A percentile compares a stretch with the other conserved stretches of the same genome.
These are phyloP conservation scores for Macroglossus sobrinus DNA, from an alignment of 2,113 vertebrate species.

Conservation along the genomic window DNA sequence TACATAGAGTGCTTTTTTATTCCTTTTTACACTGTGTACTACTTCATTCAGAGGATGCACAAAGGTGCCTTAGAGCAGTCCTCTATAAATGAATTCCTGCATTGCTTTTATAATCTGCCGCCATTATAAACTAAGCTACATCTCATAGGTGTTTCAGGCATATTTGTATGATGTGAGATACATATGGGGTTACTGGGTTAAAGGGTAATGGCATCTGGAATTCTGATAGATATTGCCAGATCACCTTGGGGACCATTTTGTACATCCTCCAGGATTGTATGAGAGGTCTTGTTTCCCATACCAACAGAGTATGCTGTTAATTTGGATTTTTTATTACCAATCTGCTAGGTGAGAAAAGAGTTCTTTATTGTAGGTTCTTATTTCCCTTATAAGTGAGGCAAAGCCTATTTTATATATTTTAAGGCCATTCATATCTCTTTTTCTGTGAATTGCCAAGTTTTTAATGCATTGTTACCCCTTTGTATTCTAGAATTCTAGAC, in stretches of 20 bases:
- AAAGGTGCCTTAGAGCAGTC: background rate
- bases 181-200: background rate
- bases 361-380: background rate
- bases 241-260: background rate
- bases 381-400: background rate
- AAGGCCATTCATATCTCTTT: background rate
- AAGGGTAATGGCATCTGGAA: background rate
- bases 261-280: no score
- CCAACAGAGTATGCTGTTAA: background rate
- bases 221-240: background rate
- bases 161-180: background rate
- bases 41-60: background rate
- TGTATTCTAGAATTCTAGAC: background rate
- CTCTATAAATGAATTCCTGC: background rate
- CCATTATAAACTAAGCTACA: background rate
- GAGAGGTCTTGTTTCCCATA: background rate
- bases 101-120: background rate
- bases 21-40: background rate
- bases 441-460: background rate
- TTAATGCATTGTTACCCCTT: background rate
- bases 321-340: background rate
- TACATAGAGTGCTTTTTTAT: background rate
- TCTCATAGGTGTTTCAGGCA: background rate
- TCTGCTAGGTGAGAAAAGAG: background rate
- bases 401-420: background rate